These are phyloP conservation scores for Chesias legatella DNA, from an alignment of 2,888 invertebrate genomes.

Conservation along the genomic window DNA sequence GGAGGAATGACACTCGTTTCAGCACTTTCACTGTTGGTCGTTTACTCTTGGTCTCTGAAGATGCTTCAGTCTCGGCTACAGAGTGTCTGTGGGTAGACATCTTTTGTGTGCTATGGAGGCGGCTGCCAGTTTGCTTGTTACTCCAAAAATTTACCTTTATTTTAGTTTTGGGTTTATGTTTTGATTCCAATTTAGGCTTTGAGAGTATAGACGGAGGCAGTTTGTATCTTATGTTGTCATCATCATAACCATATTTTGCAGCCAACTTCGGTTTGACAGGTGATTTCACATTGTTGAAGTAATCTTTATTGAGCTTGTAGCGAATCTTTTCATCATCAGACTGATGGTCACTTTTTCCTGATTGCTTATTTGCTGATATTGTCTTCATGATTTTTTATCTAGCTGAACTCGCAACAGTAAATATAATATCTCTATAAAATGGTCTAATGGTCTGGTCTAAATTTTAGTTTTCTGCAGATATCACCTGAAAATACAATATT, in stretches of 20 bases:
- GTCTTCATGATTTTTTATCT: slow-evolving; percentile 45
- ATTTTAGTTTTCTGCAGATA: neutral
- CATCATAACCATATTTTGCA: slow-evolving; percentile 40
- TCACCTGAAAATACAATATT: slow-evolving; percentile 7
- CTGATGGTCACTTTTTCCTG: slow-evolving; percentile 55
- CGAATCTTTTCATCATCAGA: slow-evolving; percentile 69
- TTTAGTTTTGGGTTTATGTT: slow-evolving; percentile 60
- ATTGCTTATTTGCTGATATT: slow-evolving; percentile 37
- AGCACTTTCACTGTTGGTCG: slow-evolving; percentile 53
- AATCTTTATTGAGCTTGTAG: slow-evolving; percentile 63
- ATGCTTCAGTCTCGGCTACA: slow-evolving; percentile 40
- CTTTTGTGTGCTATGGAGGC: slow-evolving; percentile 43
- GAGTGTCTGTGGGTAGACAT: slow-evolving; percentile 57
- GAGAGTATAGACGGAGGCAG: slow-evolving; percentile 47
- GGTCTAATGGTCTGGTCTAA: neutral
- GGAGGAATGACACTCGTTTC: slow-evolving; percentile 69
- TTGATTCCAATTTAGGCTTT: slow-evolving; percentile 48
- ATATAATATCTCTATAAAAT: too few relatives aligned
- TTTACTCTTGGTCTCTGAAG: slow-evolving; percentile 43
- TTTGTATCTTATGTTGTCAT: slow-evolving; percentile 61
- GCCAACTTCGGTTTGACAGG: slow-evolving; percentile 38
- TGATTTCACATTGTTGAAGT: slow-evolving; percentile 45
- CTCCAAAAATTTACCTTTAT: slow-evolving; percentile 77
- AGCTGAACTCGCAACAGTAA: too few relatives aligned
- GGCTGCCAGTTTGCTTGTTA: slow-evolving; percentile 49